These are phyloP conservation scores for Misgurnus anguillicaudatus DNA, from an alignment of 2,113 vertebrate species.

Conservation along the genomic window DNA sequence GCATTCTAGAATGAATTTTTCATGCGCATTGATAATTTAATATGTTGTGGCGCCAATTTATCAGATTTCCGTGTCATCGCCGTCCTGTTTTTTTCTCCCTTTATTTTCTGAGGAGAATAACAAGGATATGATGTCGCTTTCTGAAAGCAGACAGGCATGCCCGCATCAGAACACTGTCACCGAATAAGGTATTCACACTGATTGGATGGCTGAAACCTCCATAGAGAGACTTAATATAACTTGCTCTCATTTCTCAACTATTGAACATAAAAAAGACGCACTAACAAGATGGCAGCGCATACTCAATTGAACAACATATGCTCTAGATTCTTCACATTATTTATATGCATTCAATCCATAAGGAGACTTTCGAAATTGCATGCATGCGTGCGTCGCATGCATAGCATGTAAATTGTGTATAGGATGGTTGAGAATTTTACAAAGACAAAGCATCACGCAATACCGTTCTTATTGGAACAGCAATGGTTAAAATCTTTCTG, in stretches of 20 bases:
- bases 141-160: constrained; percentile 49
- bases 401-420: background rate
- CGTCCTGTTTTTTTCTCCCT: constrained; percentile 45
- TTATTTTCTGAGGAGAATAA: constrained; percentile 63
- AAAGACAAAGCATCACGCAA: constrained; percentile 20
- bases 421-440: background rate
- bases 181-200: constrained; percentile 41
- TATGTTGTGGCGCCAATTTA: constrained; percentile 71
- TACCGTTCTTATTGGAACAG: constrained; percentile 42
- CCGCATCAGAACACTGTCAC: constrained; percentile 53
- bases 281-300: constrained; percentile 27
- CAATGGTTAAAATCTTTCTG: constrained; percentile 53
- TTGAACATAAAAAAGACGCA: background rate
- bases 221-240: constrained; percentile 28
- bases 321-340: constrained; percentile 20
- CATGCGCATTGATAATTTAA: constrained; percentile 78
- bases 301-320: constrained; percentile 32
- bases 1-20: constrained; percentile 72
- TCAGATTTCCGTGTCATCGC: constrained; percentile 71
- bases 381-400: background rate
- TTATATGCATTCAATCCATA: constrained; percentile 2
- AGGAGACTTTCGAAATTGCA: background rate
- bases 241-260: constrained; percentile 36
- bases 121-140: constrained; percentile 62
- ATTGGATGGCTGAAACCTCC: constrained; percentile 23